Conservation (phyloP, 2,113 vertebrate species). For the Haliaeetus leucogaster region DNA sequence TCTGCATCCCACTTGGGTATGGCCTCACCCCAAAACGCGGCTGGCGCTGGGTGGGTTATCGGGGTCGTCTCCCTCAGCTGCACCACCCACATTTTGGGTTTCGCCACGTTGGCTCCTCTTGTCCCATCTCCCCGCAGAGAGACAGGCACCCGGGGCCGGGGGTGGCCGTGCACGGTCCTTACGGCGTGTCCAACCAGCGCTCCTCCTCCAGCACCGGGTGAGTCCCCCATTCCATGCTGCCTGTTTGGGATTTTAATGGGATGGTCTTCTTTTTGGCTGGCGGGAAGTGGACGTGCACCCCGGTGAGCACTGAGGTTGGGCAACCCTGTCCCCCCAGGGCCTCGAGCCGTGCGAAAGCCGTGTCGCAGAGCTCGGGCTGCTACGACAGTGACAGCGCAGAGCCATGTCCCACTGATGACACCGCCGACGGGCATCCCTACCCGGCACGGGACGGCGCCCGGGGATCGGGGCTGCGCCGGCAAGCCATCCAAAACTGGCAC, state of each 20-base stretch:
- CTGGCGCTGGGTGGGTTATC: fast-evolving
- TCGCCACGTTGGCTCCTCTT: not conserved
- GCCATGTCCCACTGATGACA: constrained; percentile 84
- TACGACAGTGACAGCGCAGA: constrained; percentile 95
- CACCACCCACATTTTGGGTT: fast-evolving
- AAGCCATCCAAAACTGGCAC: constrained; percentile 98
- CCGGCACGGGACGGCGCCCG: constrained; percentile 68
- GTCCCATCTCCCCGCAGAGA: constrained; percentile 61
- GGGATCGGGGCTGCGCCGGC: constrained; percentile 89
- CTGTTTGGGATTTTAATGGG: fast-evolving
- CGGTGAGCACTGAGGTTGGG: not conserved
- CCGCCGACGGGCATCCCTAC: constrained; percentile 78
- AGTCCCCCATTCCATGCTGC: not conserved
- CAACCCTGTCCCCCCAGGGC: constrained; percentile 67
- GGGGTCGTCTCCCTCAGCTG: fast-evolving
- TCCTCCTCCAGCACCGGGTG: constrained; percentile 81
- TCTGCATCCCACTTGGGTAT: not conserved
- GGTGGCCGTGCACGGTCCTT: constrained; percentile 59
- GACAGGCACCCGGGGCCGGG: constrained; percentile 64
- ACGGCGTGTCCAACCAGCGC: constrained; percentile 64
- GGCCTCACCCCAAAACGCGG: fast-evolving
- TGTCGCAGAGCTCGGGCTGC: constrained; percentile 90
- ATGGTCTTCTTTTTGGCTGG: fast-evolving
- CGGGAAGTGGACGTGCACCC: fast-evolving
- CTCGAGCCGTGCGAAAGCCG: constrained; percentile 84